Evolutionary conservation across 2,113 vertebrate genomes (phyloP).

Genomic region (Calyptomena viridis): DNA sequence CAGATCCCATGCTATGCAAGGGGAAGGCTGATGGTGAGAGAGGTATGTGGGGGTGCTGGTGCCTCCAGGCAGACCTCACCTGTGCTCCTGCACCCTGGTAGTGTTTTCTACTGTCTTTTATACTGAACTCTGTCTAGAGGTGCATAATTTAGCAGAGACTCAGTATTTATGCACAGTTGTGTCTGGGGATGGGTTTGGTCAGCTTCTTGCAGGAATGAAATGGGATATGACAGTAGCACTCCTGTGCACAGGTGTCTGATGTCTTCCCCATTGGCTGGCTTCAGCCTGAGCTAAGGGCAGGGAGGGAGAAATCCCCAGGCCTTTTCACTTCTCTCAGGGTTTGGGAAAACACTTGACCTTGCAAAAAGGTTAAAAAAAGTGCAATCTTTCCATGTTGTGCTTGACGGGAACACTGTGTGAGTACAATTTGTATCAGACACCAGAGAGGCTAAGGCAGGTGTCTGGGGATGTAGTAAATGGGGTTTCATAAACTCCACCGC

Average conservation of each 20-base stretch:
- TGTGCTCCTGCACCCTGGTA: not conserved
- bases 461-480: not conserved
- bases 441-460: not conserved
- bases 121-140: not conserved
- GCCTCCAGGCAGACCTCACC: not conserved
- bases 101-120: fast-evolving
- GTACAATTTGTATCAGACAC: not conserved
- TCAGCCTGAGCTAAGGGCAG: not conserved
- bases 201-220: not conserved
- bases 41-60: not conserved
- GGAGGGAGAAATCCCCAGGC: not conserved
- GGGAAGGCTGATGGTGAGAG: not conserved
- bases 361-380: not conserved
- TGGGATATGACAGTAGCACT: fast-evolving
- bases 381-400: not conserved
- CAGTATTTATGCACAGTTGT: fast-evolving
- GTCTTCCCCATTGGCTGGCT: not conserved
- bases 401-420: not conserved
- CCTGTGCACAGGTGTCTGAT: not conserved
- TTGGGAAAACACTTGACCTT: not conserved
- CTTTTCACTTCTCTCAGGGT: not conserved
- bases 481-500: not conserved
- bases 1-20: not conserved
- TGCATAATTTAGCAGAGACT: not conserved
- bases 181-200: not conserved